A percentile compares a stretch with the other conserved stretches of the same genome.
Evolutionary conservation across 2,888 invertebrate genomes (phyloP).

Genomic region (Deilephila elpenor): DNA sequence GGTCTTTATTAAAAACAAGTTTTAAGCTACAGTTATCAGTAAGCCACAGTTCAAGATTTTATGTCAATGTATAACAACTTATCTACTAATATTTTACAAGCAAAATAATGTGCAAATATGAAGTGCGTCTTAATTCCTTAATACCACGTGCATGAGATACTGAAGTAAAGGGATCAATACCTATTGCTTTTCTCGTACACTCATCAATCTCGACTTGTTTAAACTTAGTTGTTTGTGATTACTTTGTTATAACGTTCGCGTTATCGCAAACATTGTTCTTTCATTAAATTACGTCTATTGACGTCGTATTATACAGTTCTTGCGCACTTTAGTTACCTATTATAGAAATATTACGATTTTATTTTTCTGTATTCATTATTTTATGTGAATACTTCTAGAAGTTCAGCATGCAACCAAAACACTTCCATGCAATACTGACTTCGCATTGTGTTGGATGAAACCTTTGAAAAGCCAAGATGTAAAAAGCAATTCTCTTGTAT

Average conservation of each 20-base stretch:
- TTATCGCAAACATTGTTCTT: slow-evolving; percentile 18
- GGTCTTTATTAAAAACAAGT: background rate
- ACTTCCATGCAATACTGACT: background rate
- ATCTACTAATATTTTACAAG: background rate
- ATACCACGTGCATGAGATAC: slow-evolving; percentile 3
- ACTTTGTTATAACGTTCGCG: slow-evolving; percentile 10
- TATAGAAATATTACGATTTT: too few relatives aligned
- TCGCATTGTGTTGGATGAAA: background rate
- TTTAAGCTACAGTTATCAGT: background rate
- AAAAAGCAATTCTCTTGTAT: background rate
- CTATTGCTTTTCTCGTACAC: background rate
- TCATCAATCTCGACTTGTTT: slow-evolving; percentile 20
- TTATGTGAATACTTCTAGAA: background rate
- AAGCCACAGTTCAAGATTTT: background rate
- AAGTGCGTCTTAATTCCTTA: background rate
- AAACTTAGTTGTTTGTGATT: background rate
- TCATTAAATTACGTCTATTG: background rate
- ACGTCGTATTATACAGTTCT: background rate
- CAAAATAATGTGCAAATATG: background rate
- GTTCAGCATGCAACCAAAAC: background rate
- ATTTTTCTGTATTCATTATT: background rate
- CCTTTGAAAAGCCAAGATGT: background rate
- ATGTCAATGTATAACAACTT: background rate
- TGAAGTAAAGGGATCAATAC: background rate
- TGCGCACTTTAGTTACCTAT: background rate